Percentiles rank a stretch among this genome's conserved stretches.
Evolutionary conservation across 2,113 vertebrate genomes (phyloP).

Genomic region (Sinosuthora webbiana): DNA sequence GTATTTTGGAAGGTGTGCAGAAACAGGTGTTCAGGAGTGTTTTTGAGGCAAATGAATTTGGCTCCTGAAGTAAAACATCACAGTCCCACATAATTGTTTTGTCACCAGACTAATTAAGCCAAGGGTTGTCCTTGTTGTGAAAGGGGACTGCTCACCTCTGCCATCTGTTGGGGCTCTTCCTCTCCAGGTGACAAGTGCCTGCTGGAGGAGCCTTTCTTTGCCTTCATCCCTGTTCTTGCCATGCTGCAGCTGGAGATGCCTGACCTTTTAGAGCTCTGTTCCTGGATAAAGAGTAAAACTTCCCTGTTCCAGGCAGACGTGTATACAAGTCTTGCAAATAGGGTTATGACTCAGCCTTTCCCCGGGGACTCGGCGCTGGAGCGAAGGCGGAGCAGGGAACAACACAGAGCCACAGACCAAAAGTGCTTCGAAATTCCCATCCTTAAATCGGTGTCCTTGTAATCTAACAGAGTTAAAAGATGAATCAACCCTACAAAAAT

Average conservation of each 20-base stretch:
- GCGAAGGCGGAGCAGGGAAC: not conserved
- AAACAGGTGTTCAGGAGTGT: not conserved
- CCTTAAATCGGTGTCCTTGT: not conserved
- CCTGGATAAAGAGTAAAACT: slow-evolving; percentile 14
- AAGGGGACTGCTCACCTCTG: not conserved
- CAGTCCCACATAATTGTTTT: not conserved
- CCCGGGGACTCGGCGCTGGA: not conserved
- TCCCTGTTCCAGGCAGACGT: not conserved
- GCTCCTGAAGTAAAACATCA: not conserved
- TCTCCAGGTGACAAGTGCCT: not conserved
- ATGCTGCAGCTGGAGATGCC: not conserved
- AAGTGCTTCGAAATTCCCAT: slow-evolving; percentile 21
- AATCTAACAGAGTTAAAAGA: slow-evolving; percentile 22
- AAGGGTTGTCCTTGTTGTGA: fast-evolving
- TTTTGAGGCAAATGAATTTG: not conserved
- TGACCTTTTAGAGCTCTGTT: slow-evolving; percentile 16
- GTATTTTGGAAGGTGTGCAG: not conserved
- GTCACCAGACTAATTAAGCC: not conserved
- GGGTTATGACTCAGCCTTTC: slow-evolving; percentile 59
- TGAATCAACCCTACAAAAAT: slow-evolving; percentile 43
- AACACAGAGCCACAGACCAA: not conserved
- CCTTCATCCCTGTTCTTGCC: not conserved
- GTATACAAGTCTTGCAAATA: not conserved
- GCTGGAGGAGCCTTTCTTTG: not conserved
- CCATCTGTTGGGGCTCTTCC: not conserved